These are phyloP conservation scores for Epistrophe eligans DNA, from an alignment of 2,888 invertebrate species.

Conservation along the genomic window DNA sequence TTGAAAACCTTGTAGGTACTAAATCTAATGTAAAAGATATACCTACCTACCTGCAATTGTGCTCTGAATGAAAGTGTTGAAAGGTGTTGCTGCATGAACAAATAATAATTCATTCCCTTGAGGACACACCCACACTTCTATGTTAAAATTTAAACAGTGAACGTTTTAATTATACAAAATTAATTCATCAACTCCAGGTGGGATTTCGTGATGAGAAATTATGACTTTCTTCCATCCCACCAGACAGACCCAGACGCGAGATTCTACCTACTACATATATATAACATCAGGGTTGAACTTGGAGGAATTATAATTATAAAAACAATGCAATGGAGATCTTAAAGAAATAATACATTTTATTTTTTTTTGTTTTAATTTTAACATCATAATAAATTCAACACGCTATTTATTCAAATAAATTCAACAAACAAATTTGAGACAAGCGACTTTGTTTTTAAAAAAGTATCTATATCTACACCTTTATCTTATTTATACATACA, in stretches of 20 bases:
- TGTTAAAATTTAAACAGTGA: constrained; percentile 28
- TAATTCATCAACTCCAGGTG: constrained; percentile 41
- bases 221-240: constrained; percentile 7
- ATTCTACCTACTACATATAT: no score
- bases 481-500: background rate
- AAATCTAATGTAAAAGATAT: background rate
- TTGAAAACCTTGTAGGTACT: background rate
- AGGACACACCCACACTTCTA: constrained; percentile 12
- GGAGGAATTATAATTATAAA: constrained; percentile 15
- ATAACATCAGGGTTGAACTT: constrained; percentile 10
- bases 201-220: constrained; percentile 30
- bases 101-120: constrained; percentile 24
- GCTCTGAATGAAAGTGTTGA: constrained; percentile 5
- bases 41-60: background rate
- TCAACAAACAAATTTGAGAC: constrained; percentile 4
- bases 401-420: constrained; percentile 28
- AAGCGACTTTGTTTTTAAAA: constrained; percentile 13
- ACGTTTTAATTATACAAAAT: constrained; percentile 43
- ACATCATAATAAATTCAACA: constrained; percentile 25
- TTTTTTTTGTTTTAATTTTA: constrained; percentile 12
- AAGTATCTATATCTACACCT: background rate
- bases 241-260: background rate
- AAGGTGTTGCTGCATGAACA: constrained; percentile 41
- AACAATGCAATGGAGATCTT: constrained; percentile 24
- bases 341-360: background rate